phyloP scores from a whole-genome alignment of 2,888 invertebrate genomes.

The Oscheius sp. region DNA sequence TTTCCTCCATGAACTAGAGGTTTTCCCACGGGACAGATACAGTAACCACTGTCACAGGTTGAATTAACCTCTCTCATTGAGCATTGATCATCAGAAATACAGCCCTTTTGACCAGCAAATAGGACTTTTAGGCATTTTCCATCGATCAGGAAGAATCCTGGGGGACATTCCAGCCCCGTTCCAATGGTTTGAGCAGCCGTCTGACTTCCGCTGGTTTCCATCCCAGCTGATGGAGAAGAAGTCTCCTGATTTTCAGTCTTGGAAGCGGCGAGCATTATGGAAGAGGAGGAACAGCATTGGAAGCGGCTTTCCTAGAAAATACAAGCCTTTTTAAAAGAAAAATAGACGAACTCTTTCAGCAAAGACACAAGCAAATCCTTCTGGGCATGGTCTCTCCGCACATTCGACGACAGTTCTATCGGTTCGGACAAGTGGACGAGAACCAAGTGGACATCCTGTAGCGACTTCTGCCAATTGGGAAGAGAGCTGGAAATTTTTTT shows the following conservation, averaged over 20 bases:
- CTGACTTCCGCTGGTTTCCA: not conserved
- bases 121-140: slow-evolving; percentile 64
- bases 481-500: slow-evolving; percentile 20
- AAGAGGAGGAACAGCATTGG: slow-evolving; percentile 63
- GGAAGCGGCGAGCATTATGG: slow-evolving; percentile 51
- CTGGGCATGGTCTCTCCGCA: slow-evolving; percentile 60
- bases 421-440: slow-evolving; percentile 57
- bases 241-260: slow-evolving; percentile 29
- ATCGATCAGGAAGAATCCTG: slow-evolving; percentile 60
- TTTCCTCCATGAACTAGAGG: slow-evolving; percentile 68
- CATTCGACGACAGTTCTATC: slow-evolving; percentile 57
- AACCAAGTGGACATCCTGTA: slow-evolving; percentile 55
- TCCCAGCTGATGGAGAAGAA: slow-evolving; percentile 35
- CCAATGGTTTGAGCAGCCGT: not conserved
- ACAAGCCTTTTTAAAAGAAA: not conserved
- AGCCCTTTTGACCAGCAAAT: slow-evolving; percentile 72
- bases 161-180: slow-evolving; percentile 48
- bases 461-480: slow-evolving; percentile 23
- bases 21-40: slow-evolving; percentile 65
- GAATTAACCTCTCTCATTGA: slow-evolving; percentile 63
- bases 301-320: slow-evolving; percentile 52
- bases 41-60: slow-evolving; percentile 68
- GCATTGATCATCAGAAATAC: slow-evolving; percentile 69
- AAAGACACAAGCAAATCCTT: slow-evolving; percentile 63
- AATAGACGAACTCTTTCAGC: slow-evolving; percentile 43